Percentiles rank a stretch among this genome's conserved stretches.
Conservation (phyloP, 2,797 vertebrate genomes). For the Hoplostethus mediterraneus region DNA sequence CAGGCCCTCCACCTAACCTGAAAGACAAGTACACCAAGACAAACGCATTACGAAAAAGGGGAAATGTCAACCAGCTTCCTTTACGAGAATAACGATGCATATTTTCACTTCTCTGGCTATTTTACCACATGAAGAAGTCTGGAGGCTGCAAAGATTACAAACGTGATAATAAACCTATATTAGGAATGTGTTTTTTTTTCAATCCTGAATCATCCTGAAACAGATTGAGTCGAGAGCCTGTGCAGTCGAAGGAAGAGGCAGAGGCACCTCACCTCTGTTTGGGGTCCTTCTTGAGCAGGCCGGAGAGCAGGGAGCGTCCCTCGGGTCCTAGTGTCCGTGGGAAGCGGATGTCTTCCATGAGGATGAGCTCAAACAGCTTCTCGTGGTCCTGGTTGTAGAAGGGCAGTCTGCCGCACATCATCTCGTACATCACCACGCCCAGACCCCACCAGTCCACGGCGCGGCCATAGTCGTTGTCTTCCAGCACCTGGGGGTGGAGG, state of each 20-base stretch:
- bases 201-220: no score
- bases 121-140: neutral
- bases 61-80: neutral
- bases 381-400: constrained; percentile 99
- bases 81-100: neutral
- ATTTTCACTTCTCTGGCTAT: neutral
- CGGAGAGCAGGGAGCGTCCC: constrained; percentile 93
- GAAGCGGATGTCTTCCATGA: constrained; percentile 97
- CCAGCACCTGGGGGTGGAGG: constrained; percentile 87
- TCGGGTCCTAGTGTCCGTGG: constrained; percentile 94
- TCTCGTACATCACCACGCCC: constrained; percentile 98
- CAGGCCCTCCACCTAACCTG: constrained; percentile 95
- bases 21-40: constrained; percentile 13
- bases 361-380: constrained; percentile 97
- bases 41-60: neutral
- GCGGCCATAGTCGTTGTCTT: constrained; percentile 96
- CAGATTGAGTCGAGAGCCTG: no score
- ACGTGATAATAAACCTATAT: no score
- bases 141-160: no score
- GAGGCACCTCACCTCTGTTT: constrained; percentile 88
- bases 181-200: no score
- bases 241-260: neutral
- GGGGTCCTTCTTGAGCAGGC: constrained; percentile 96
- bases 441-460: constrained; percentile 99
- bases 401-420: constrained; percentile 97